Evolutionary conservation across 2,888 invertebrate species (phyloP).

Genomic region (Lithophane socia): DNA sequence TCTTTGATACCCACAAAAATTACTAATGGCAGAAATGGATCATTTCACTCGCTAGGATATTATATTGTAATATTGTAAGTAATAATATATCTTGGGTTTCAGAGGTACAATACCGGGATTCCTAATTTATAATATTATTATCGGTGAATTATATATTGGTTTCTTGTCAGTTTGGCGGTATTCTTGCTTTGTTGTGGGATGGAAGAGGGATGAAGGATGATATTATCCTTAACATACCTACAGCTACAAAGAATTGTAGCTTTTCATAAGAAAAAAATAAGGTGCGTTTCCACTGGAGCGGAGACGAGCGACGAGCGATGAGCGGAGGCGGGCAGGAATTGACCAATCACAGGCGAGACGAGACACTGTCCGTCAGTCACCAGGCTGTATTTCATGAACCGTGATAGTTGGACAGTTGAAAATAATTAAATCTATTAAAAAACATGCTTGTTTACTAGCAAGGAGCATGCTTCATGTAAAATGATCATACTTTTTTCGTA

Average conservation of each 20-base stretch:
- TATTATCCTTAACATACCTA: neutral
- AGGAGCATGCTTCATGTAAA: no score
- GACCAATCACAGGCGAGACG: neutral
- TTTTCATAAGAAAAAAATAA: neutral
- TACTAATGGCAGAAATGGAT: constrained; percentile 31
- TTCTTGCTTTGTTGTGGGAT: constrained; percentile 23
- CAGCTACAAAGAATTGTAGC: neutral
- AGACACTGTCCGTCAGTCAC: no score
- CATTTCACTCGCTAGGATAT: constrained; percentile 26
- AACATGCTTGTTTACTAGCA: no score
- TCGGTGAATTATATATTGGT: constrained; percentile 22
- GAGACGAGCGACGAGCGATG: neutral
- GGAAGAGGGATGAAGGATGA: constrained; percentile 22
- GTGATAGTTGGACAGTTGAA: no score
- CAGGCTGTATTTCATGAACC: no score
- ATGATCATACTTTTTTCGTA: no score
- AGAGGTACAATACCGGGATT: constrained; percentile 26
- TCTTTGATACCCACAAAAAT: constrained; percentile 33
- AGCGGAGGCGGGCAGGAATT: neutral
- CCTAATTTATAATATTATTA: constrained; percentile 41
- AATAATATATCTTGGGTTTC: constrained; percentile 29
- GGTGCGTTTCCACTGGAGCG: no score
- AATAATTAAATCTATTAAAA: no score
- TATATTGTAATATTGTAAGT: constrained; percentile 48
- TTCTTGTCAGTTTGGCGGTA: constrained; percentile 26